Percentiles rank a stretch among this genome's conserved stretches.
Conservation (phyloP, 2,113 vertebrate genomes). For the Megaceryle maxima region DNA sequence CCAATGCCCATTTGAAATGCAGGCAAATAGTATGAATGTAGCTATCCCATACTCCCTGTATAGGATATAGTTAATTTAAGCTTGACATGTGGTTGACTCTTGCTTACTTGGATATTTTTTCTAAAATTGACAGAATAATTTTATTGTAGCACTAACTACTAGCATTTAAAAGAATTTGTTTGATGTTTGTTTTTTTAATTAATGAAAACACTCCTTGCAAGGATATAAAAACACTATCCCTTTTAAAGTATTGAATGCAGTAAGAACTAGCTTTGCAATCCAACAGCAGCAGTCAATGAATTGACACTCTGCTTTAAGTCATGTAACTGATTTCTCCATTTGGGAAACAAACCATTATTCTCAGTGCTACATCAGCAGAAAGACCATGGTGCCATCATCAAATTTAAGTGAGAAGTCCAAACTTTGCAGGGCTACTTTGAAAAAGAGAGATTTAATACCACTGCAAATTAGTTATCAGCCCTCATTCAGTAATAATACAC, state of each 20-base stretch:
- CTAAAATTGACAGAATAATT: background rate
- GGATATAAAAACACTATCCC: background rate
- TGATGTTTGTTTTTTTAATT: background rate
- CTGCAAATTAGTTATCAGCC: background rate
- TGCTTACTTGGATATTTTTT: background rate
- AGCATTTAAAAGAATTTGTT: too few relatives aligned
- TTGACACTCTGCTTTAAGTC: background rate
- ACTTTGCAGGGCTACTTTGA: background rate
- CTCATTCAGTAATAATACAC: background rate
- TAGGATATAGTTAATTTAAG: background rate
- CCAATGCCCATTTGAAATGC: background rate
- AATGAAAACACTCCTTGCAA: background rate
- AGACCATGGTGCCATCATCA: background rate
- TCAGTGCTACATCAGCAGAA: background rate
- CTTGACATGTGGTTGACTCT: background rate
- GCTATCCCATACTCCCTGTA: background rate
- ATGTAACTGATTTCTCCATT: background rate
- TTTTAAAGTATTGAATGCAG: background rate
- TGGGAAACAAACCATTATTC: background rate
- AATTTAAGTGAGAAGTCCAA: background rate
- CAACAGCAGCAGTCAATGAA: background rate
- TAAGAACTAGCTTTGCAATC: background rate
- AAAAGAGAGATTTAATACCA: background rate
- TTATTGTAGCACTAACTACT: background rate
- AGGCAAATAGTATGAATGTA: rapidly evolving